These are phyloP conservation scores for Xiphophorus birchmanni DNA, from an alignment of 2,797 vertebrate genomes.

Conservation along the genomic window DNA sequence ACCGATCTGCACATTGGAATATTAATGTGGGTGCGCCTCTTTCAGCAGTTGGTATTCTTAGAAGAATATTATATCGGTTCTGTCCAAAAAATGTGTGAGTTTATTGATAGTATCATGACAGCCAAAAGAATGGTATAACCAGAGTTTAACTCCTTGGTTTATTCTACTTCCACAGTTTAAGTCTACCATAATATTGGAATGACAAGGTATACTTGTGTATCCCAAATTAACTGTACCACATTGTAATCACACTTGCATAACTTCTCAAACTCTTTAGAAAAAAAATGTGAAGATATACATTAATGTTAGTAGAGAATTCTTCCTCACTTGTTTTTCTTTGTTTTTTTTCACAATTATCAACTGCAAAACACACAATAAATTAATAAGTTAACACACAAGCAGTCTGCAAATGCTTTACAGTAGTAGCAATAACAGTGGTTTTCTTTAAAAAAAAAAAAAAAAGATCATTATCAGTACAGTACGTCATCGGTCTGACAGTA, in stretches of 20 bases:
- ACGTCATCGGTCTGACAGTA: constrained; percentile 66
- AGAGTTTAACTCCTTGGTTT: constrained; percentile 73
- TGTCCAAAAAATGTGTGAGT: neutral
- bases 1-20: neutral
- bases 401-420: constrained; percentile 87
- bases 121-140: neutral
- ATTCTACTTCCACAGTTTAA: constrained; percentile 80
- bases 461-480: constrained; percentile 71
- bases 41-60: neutral
- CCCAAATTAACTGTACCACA: constrained; percentile 82
- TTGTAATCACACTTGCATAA: constrained; percentile 76
- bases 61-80: neutral
- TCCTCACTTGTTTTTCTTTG: constrained; percentile 49
- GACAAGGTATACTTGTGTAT: constrained; percentile 74
- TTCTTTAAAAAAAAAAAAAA: constrained; percentile 32
- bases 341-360: constrained; percentile 66
- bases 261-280: constrained; percentile 83
- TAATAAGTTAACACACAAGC: constrained; percentile 98
- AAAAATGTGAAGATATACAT: constrained; percentile 80
- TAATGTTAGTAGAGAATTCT: constrained; percentile 80
- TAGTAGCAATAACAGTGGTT: constrained; percentile 81
- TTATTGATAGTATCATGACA: neutral
- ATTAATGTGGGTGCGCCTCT: neutral
- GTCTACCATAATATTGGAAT: constrained; percentile 78
- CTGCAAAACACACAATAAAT: constrained; percentile 92